Base-by-base conservation (phyloP, 2,888 invertebrate species). In the Nomada fabriciana region DNA sequence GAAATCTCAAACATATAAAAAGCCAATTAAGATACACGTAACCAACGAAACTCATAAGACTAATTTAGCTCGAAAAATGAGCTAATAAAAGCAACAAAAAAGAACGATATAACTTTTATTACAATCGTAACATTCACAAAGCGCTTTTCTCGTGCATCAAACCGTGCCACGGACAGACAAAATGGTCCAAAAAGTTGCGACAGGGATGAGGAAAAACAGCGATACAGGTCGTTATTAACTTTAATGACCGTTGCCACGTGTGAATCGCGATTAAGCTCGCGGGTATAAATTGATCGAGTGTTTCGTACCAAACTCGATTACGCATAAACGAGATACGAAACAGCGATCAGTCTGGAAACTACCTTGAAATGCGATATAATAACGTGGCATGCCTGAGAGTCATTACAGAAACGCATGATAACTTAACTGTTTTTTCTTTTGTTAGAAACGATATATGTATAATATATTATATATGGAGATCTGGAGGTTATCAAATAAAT, bases 191-290 rank as follows among this genome's bases (percentile, higher is more conserved):
- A 80, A 57, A 80, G 25, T 60, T 7, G 61, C 57, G 13, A 25
- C 23, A 20, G 20, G 11, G 74, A 15, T 13, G 25, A 23, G 61
- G 53, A 47, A 64, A 81, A 69, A 73, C 57, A 47, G 43, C 63
- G 77, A 77, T 53, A 64, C 68, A 52, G 53, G 50, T 65, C 64
- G 65, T 77, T 73, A 73, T 81, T 81, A 77, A 73, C 23, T 77
- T 67, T 69, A 69, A 81, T 73, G 67, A 60, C 60, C 64, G 59
- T 47, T n/a, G 73, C 77, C 77, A 81, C 77, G 68, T 73, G 80
- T 81, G 72, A 77, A 77, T 81, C 77, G 69, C 72, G 77, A 81
- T 81, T 77, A 77, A 55, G 67, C 67, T 72, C 67, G 67, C 67
- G 50, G 67, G 52, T 68, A 67, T 57, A 76, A 80, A 76, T 76